These are phyloP conservation scores for Phoenicopterus ruber DNA, from an alignment of 2,113 vertebrate species.

Conservation along the genomic window DNA sequence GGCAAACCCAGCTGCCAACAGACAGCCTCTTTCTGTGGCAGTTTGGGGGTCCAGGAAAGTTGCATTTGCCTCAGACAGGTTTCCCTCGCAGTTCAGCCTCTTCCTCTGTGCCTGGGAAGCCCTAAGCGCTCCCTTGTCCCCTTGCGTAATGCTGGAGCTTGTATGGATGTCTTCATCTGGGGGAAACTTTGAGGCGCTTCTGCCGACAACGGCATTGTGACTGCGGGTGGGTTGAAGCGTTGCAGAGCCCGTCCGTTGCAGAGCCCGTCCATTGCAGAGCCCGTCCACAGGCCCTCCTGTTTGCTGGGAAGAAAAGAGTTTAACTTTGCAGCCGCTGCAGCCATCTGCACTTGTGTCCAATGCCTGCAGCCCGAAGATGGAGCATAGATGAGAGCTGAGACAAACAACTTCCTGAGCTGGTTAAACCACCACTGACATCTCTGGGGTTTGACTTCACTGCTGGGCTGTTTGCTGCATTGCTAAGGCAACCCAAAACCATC, in stretches of 20 bases:
- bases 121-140: not conserved
- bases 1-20: not conserved
- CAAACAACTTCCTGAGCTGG: slow-evolving; percentile 1
- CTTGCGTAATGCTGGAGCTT: not conserved
- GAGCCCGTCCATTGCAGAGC: not conserved
- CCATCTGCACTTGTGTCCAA: not conserved
- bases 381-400: not conserved
- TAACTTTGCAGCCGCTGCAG: not conserved
- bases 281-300: not conserved
- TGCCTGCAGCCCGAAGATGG: not conserved
- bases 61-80: not conserved
- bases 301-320: not conserved
- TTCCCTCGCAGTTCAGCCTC: not conserved
- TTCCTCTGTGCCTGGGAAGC: not conserved
- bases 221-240: not conserved
- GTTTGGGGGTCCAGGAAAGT: not conserved
- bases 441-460: not conserved
- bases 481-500: not conserved
- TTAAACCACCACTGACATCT: not conserved
- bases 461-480: not conserved
- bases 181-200: not conserved
- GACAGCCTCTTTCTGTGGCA: rapidly evolving
- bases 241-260: too few relatives aligned
- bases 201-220: not conserved
- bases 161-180: rapidly evolving